These are phyloP conservation scores for Barypeithes pellucidus DNA, from an alignment of 2,888 invertebrate genomes.

Conservation along the genomic window DNA sequence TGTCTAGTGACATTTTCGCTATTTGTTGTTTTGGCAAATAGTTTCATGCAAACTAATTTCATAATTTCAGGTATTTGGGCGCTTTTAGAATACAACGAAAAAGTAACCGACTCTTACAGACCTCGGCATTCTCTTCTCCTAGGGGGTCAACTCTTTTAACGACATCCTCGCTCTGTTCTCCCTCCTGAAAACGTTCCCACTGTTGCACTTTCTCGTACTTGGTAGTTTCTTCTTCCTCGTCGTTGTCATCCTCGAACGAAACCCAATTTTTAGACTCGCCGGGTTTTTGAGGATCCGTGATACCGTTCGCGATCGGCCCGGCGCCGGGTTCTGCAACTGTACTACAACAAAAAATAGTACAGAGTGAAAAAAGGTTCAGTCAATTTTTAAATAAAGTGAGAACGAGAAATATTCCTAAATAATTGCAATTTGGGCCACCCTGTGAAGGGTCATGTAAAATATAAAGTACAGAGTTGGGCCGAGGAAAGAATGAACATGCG, in stretches of 20 bases:
- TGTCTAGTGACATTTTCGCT: too few relatives aligned
- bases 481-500: too few relatives aligned
- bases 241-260: conserved; percentile 60
- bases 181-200: conserved; percentile 59
- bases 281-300: conserved; percentile 14
- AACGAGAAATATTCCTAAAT: too few relatives aligned
- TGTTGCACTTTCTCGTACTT: conserved; percentile 44
- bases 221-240: conserved; percentile 55
- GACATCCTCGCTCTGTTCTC: conserved; percentile 20
- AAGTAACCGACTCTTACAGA: background rate
- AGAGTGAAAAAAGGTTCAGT: too few relatives aligned
- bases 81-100: too few relatives aligned
- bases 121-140: background rate
- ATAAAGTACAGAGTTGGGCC: too few relatives aligned
- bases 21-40: too few relatives aligned
- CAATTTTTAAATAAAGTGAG: too few relatives aligned
- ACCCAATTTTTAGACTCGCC: conserved; percentile 58
- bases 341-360: conserved; percentile 29
- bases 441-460: too few relatives aligned
- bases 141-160: conserved; percentile 11
- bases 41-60: too few relatives aligned
- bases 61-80: too few relatives aligned
- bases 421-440: too few relatives aligned
- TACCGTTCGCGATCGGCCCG: background rate
- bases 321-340: conserved; percentile 17